Evolutionary conservation across 2,888 invertebrate genomes (phyloP).

Genomic region (Hemaris fuciformis): DNA sequence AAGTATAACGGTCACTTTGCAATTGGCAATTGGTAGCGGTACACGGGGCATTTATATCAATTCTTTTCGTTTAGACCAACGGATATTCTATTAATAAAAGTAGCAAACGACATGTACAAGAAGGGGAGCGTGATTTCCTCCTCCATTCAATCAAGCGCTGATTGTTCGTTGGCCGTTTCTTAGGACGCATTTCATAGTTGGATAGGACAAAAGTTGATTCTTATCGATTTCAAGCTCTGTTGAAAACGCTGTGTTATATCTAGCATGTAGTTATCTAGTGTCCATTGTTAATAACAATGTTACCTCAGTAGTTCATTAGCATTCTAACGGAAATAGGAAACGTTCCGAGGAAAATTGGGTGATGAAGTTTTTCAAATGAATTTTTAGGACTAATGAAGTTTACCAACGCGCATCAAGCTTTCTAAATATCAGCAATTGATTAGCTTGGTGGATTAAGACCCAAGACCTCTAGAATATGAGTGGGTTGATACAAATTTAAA

Average conservation of each 20-base stretch:
- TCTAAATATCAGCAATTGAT: too few species aligned
- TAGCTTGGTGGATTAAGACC: too few species aligned
- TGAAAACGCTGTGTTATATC: background rate
- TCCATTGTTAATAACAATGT: background rate
- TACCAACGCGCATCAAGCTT: too few species aligned
- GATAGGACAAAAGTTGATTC: slow-evolving; percentile 16
- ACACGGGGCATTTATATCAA: background rate
- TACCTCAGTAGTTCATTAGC: too few species aligned
- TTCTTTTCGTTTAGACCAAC: slow-evolving; percentile 16
- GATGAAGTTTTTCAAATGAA: too few species aligned
- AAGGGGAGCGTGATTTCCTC: slow-evolving; percentile 17
- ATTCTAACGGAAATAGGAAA: too few species aligned
- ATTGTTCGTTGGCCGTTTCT: slow-evolving; percentile 18
- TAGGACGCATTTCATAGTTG: slow-evolving; percentile 11
- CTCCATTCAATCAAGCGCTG: slow-evolving; percentile 27
- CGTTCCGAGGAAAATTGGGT: too few species aligned
- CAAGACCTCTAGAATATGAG: too few species aligned
- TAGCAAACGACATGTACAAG: slow-evolving; percentile 10
- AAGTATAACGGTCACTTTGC: slow-evolving; percentile 8
- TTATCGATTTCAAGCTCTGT: background rate
- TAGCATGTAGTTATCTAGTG: background rate
- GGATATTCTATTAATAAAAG: slow-evolving; percentile 23
- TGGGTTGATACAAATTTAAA: too few species aligned
- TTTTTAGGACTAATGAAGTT: too few species aligned
- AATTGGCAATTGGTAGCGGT: background rate